Base-by-base conservation (phyloP, 23 tunicate genomes). In the Styela clava region DNA sequence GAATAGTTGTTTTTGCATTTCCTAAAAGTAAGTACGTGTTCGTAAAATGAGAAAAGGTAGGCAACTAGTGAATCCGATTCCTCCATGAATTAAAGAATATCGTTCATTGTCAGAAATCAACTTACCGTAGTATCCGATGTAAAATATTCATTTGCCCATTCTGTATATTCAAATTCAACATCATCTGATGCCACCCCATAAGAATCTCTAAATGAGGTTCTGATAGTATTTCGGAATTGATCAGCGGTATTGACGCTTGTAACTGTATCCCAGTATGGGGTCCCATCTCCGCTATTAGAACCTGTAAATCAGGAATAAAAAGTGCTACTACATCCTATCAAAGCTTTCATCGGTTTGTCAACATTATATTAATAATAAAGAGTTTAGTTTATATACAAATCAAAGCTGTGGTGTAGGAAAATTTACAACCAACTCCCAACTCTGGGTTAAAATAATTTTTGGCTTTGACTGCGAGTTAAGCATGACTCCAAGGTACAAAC, bases 191-290 rank as follows among this genome's bases (percentile, higher is more conserved):
- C 77, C 25, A 85, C 9, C 3, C 88, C 88, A 36, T 62, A 78
- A 2, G 61, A 63, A 21, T 44, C 64, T 7, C 69, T 25, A 44
- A 34, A 85, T 64, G 68, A 62, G 37, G 73, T 26, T 34, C 36
- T 29, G 31, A 85, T 64, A 2, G 67, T 23, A 64, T 52, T 26
- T 35, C 56, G 74, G 33, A 85, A 33, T 33, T 77, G 63, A 34
- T 64, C 82, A 2, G 63, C 82, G 21, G 35, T 77, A 1, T 52
- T 22, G 0, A 52, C 52, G 26, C 31, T 33, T n/a, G 1, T 36
- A 26, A 85, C 88, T 9, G 37, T 51, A 21, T 85, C 88, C 88
- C 88, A 85, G 83, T 85, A 64, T 34, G 88, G 73, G 19, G 83
- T 85, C 63, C 88, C 88, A 37, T 85, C 88, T 9, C 83, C 88